Evolutionary conservation across 2,888 invertebrate species (phyloP).

Genomic region (Ophion ventricosus): DNA sequence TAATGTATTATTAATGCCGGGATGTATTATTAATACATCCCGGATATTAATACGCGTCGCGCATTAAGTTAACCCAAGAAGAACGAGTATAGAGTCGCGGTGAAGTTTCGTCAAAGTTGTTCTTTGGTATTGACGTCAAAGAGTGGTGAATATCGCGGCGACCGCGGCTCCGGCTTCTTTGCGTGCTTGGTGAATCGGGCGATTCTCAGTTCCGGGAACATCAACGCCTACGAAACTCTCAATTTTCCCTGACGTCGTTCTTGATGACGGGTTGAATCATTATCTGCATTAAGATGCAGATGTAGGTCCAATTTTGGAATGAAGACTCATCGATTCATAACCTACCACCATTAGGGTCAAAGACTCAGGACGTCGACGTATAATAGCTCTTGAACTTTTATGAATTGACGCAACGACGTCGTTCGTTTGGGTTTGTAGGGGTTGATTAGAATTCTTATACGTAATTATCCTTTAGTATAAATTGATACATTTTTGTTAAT

Average conservation of each 20-base stretch:
- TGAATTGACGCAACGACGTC: too few relatives aligned
- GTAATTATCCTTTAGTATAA: too few relatives aligned
- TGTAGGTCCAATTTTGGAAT: constrained; percentile 12
- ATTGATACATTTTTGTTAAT: too few relatives aligned
- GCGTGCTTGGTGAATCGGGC: constrained; percentile 3
- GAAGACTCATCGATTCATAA: constrained; percentile 30
- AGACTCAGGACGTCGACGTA: too few relatives aligned
- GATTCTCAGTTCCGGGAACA: constrained; percentile 52
- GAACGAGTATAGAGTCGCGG: not conserved
- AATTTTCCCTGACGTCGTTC: not conserved
- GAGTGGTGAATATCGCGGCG: too few relatives aligned
- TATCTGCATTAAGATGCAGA: constrained; percentile 9
- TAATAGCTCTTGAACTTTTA: too few relatives aligned
- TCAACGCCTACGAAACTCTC: constrained; percentile 50
- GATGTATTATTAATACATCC: constrained; percentile 45
- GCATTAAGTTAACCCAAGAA: constrained; percentile 2
- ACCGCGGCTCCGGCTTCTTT: too few relatives aligned
- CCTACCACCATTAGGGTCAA: too few relatives aligned
- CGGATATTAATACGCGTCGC: constrained; percentile 49
- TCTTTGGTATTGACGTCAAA: constrained; percentile 62
- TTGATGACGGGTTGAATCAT: not conserved
- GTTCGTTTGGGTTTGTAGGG: too few relatives aligned
- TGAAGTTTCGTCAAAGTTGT: constrained; percentile 44
- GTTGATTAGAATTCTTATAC: too few relatives aligned
- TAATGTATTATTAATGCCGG: constrained; percentile 50